Evolutionary conservation across 2,797 vertebrate species (phyloP).

Genomic region (Sebastes taczanowskii): DNA sequence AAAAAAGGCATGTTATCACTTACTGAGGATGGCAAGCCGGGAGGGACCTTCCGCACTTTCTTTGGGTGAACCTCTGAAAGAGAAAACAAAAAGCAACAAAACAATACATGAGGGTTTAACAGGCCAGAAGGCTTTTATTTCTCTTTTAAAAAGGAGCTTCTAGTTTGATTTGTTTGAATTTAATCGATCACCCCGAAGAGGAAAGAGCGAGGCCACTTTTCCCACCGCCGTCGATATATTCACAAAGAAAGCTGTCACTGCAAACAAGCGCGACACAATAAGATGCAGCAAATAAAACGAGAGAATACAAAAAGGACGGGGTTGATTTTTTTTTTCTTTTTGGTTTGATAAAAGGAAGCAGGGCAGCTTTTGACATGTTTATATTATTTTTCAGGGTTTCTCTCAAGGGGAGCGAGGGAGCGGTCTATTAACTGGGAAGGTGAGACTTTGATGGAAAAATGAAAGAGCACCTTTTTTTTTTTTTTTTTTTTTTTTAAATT

Average conservation of each 20-base stretch:
- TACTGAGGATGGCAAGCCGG: slow-evolving; percentile 96
- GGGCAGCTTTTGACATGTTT: slow-evolving; percentile 48
- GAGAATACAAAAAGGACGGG: slow-evolving; percentile 17
- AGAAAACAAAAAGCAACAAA: slow-evolving; percentile 41
- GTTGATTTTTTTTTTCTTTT: background rate
- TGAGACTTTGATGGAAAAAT: slow-evolving; percentile 76
- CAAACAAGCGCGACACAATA: slow-evolving; percentile 41
- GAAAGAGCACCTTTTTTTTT: slow-evolving; percentile 19
- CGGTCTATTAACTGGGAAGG: slow-evolving; percentile 64
- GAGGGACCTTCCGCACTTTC: slow-evolving; percentile 97
- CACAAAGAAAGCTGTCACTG: slow-evolving; percentile 47
- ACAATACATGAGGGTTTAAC: slow-evolving; percentile 34
- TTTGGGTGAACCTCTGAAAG: slow-evolving; percentile 93
- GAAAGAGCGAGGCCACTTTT: slow-evolving; percentile 35
- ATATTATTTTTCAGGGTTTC: slow-evolving; percentile 64
- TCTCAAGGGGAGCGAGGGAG: slow-evolving; percentile 60
- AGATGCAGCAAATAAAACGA: slow-evolving; percentile 32
- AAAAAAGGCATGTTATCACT: slow-evolving; percentile 76
- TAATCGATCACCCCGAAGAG: slow-evolving; percentile 36
- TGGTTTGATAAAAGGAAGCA: slow-evolving; percentile 36
- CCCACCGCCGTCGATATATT: slow-evolving; percentile 12
- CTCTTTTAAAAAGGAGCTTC: background rate
- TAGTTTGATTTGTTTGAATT: slow-evolving; percentile 34
- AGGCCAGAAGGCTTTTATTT: slow-evolving; percentile 32
- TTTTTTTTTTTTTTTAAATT: background rate